Conservation (phyloP, 2,113 vertebrate species). For the Sylvilagus bachmani region DNA sequence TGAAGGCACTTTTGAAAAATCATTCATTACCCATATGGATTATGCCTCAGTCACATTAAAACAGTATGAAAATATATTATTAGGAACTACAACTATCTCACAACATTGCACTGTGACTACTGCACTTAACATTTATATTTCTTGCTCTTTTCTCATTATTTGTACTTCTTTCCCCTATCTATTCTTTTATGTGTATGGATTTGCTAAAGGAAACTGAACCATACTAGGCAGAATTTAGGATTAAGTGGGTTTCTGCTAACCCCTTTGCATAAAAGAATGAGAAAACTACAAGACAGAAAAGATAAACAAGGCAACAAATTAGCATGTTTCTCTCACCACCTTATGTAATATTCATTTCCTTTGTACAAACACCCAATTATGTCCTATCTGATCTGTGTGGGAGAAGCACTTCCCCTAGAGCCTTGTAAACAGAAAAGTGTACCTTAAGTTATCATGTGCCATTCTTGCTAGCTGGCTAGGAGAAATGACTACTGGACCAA, state of each 20-base stretch:
- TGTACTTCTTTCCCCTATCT: not conserved
- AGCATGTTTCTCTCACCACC: not conserved
- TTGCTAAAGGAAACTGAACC: slow-evolving; percentile 27
- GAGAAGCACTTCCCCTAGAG: not conserved
- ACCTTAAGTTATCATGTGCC: not conserved
- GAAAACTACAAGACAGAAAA: slow-evolving; percentile 30
- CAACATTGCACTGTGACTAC: slow-evolving; percentile 5
- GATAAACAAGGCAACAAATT: slow-evolving; percentile 36
- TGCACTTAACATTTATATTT: not conserved
- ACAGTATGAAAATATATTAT: slow-evolving; percentile 12
- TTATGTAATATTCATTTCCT: not conserved
- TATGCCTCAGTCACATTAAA: slow-evolving; percentile 42
- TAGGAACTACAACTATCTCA: slow-evolving; percentile 40
- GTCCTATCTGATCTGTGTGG: not conserved
- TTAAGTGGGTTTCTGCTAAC: not conserved
- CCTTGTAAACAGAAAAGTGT: slow-evolving; percentile 3
- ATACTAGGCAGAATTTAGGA: slow-evolving; percentile 40
- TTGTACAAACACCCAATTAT: not conserved
- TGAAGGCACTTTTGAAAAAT: slow-evolving; percentile 49
- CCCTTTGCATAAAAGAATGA: not conserved
- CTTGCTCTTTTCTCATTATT: not conserved
- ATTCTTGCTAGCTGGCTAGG: not conserved
- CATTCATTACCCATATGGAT: slow-evolving; percentile 32
- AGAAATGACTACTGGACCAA: not conserved
- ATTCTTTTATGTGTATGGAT: slow-evolving; percentile 9